A percentile compares a stretch with the other conserved stretches of the same genome.
phyloP scores from a whole-genome alignment of 1,140 invertebrate species.

The Leptoteleia sp. region DNA sequence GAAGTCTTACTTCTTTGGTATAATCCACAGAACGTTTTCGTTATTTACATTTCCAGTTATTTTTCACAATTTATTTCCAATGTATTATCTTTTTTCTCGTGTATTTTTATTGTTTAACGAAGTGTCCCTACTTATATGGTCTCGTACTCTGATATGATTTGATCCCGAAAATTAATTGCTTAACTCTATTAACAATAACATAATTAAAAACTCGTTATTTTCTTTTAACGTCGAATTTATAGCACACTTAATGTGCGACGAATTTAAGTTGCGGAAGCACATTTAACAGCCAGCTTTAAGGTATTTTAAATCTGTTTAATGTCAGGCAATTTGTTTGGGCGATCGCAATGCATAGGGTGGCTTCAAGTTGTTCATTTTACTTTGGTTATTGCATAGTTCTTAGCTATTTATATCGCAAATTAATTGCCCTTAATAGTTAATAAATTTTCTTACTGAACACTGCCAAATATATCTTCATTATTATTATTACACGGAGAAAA shows the following conservation, averaged over 20 bases:
- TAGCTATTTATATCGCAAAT: conserved; percentile 10
- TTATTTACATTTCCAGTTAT: no score
- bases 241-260: conserved; percentile 31
- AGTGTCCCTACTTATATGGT: no score
- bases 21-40: no score
- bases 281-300: conserved; percentile 52
- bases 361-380: conserved; percentile 39
- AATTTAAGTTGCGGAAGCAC: conserved; percentile 29
- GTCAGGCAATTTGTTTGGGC: conserved; percentile 44
- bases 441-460: conserved; percentile 1
- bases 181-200: conserved; percentile 7
- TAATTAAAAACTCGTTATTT: conserved; percentile 36
- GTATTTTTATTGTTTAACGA: no score
- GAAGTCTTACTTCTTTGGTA: no score
- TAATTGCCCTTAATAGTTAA: conserved; percentile 11
- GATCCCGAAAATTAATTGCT: conserved; percentile 3
- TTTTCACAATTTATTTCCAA: no score
- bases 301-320: conserved; percentile 64
- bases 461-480: no score
- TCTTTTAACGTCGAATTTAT: conserved; percentile 21
- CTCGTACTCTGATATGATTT: no score
- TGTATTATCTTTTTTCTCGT: no score
- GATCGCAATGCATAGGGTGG: conserved; percentile 6
- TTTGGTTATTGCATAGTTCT: conserved; percentile 15
- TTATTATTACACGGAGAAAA: no score